Evolutionary conservation across 2,113 vertebrate genomes (phyloP).

Genomic region (Nematolebias whitei): DNA sequence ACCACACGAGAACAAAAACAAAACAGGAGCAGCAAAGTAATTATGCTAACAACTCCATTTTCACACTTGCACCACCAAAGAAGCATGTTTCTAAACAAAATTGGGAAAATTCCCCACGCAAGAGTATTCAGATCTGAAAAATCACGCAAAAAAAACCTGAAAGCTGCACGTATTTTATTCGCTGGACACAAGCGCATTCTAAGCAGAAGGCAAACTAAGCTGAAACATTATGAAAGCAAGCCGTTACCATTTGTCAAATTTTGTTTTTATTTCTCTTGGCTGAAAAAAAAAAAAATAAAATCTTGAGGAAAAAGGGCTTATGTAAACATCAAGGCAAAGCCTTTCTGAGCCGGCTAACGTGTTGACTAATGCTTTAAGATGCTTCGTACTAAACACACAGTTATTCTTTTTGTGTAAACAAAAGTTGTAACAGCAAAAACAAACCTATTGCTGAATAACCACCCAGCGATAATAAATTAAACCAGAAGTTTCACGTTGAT

Average conservation of each 20-base stretch:
- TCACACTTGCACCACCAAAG: not conserved
- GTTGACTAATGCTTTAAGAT: not conserved
- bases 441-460: not conserved
- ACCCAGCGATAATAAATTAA: not conserved
- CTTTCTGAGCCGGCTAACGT: not conserved
- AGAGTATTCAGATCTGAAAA: not conserved
- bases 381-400: not conserved
- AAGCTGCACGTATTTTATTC: not conserved
- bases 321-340: conserved; percentile 7
- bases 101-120: not conserved
- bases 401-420: not conserved
- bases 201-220: not conserved
- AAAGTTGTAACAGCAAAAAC: not conserved
- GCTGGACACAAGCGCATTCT: not conserved
- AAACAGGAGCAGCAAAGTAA: not conserved
- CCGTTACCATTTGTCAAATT: not conserved
- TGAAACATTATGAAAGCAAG: not conserved
- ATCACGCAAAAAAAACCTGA: not conserved
- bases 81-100: conserved; percentile 8
- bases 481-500: not conserved
- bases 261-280: not conserved
- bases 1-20: not conserved
- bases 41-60: not conserved
- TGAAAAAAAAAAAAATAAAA: not conserved
- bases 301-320: too few relatives aligned